phyloP scores from a whole-genome alignment of 1,140 invertebrate species.

The Alviniconcha marisindica region DNA sequence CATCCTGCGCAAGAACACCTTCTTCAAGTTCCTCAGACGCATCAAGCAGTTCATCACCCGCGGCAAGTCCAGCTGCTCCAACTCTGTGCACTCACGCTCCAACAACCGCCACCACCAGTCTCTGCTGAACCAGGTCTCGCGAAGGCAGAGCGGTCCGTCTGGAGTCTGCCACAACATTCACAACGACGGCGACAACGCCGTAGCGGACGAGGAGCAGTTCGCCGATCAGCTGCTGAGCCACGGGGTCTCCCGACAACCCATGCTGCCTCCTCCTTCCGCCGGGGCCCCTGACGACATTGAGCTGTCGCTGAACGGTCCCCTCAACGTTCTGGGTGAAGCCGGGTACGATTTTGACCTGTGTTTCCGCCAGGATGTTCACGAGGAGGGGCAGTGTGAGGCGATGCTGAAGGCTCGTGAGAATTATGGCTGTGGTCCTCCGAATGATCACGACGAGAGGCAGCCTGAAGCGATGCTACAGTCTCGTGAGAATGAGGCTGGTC shows the following conservation, averaged over 20 bases:
- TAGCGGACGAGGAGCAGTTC: background rate
- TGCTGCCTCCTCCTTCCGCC: background rate
- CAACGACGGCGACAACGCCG: background rate
- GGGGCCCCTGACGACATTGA: background rate
- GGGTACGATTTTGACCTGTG: background rate
- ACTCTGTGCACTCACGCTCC: background rate
- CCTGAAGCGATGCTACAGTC: too few species aligned
- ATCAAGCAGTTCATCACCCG: conserved; percentile 50
- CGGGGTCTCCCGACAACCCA: background rate
- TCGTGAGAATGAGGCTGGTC: too few species aligned
- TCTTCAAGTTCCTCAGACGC: conserved; percentile 57
- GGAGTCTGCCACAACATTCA: background rate
- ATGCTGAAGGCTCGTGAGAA: too few species aligned
- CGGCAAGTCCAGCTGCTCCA: background rate
- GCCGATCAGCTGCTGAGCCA: background rate
- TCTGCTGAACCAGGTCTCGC: background rate
- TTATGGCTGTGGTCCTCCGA: too few species aligned
- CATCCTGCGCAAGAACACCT: conserved; percentile 66
- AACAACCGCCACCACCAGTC: background rate
- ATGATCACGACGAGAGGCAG: too few species aligned
- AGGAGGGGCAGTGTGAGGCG: background rate
- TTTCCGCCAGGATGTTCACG: background rate
- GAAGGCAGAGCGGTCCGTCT: background rate
- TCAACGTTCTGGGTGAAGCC: background rate
- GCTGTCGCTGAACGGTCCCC: background rate